Conservation (phyloP, 2,797 vertebrate species). For the Myotis daubentonii region DNA sequence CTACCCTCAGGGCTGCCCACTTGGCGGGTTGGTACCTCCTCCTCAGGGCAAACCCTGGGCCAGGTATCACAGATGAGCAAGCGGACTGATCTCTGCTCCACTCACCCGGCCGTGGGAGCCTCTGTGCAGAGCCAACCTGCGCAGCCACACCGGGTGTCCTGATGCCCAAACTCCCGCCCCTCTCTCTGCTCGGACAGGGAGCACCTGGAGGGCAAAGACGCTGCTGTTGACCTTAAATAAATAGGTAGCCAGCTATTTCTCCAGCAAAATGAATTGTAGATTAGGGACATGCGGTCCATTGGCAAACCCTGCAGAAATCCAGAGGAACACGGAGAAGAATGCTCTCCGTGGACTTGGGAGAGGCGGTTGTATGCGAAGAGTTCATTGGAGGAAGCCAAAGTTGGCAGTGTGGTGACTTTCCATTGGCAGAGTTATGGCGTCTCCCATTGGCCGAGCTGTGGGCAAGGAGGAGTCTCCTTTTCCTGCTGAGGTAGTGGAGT, state of each 20-base stretch:
- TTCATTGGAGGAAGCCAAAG: too few relatives aligned
- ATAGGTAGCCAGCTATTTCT: background rate
- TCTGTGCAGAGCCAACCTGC: background rate
- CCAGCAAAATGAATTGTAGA: background rate
- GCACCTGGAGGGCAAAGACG: background rate
- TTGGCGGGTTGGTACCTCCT: background rate
- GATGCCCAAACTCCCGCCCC: background rate
- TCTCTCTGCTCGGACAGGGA: background rate
- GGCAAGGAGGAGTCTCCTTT: background rate
- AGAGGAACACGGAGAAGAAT: background rate
- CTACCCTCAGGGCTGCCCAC: background rate
- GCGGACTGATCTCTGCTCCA: background rate
- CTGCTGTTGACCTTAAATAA: background rate
- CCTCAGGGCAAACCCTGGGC: background rate
- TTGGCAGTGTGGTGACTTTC: background rate
- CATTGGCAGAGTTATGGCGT: background rate
- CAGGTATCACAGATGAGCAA: background rate
- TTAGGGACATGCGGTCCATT: accelerated
- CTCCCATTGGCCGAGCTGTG: background rate
- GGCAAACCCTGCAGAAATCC: background rate
- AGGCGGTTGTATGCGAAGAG: background rate
- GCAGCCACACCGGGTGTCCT: background rate
- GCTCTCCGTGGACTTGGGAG: background rate
- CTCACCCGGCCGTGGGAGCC: background rate
- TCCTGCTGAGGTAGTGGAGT: too few relatives aligned